These are phyloP conservation scores for Phengaris alcon DNA, from an alignment of 2,888 invertebrate genomes.

Conservation along the genomic window DNA sequence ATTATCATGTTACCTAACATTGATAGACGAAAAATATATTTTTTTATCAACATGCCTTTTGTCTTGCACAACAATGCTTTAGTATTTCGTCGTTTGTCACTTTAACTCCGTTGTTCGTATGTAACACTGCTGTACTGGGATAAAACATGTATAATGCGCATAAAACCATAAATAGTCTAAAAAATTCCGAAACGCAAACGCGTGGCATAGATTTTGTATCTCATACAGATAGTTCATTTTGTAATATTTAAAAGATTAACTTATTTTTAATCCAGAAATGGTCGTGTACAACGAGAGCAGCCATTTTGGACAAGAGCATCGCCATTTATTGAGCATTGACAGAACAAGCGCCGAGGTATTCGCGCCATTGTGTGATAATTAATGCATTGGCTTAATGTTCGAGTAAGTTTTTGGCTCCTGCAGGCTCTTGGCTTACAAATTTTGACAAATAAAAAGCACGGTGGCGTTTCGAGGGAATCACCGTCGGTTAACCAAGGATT, in stretches of 20 bases:
- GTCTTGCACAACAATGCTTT: no score
- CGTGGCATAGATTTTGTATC: neutral
- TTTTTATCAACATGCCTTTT: no score
- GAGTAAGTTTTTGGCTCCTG: neutral
- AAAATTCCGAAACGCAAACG: neutral
- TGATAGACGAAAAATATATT: no score
- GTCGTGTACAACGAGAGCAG: neutral
- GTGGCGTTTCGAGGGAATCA: neutral
- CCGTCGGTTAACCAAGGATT: neutral
- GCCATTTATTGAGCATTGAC: slow-evolving; percentile 7
- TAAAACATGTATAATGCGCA: neutral
- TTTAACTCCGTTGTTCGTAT: no score
- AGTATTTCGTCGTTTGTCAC: no score
- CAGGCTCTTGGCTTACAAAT: slow-evolving; percentile 9
- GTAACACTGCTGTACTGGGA: no score
- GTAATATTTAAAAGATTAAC: neutral
- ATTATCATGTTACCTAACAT: no score
- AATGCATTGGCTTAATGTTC: slow-evolving; percentile 18
- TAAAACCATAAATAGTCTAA: neutral
- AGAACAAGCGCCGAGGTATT: slow-evolving; percentile 16
- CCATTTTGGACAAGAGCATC: slow-evolving; percentile 5
- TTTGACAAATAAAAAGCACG: slow-evolving; percentile 11
- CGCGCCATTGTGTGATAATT: slow-evolving; percentile 16
- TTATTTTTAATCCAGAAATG: neutral
- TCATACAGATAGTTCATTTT: neutral